Evolutionary conservation across 2,888 invertebrate species (phyloP), one percentile per base, ranked within the genome.

Genomic region (Drosophila rellima): DNA sequence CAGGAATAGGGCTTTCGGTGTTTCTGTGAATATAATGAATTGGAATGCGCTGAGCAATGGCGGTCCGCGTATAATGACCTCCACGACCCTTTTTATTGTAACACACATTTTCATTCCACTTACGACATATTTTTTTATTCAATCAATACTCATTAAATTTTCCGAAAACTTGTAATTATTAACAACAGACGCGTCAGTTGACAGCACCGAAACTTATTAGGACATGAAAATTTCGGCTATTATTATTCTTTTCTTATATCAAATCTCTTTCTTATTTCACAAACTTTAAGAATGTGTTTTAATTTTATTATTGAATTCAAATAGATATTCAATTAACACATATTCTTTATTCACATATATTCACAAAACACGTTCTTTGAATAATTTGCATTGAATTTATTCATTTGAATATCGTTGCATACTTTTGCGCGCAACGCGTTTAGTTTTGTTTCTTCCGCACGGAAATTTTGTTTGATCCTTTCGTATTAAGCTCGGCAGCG

Each of bases 61-160:
- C 71, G 50, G 51, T 51, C 47, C 56, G 60, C 71, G 68, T 75
- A 69, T 75, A 80, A 82, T 85, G 86, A 82, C 86, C 86, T 78
- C 71, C 81, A 66, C 63, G 82, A 80, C 82, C 74, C 74, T 55
- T 45, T 40, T 40, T 70, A 45, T 48, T 57, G 59, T 71, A 65
- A 50, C 70, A 80, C 71, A 82, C 69, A 74, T 61, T 78, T 80
- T 71, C 54, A 82, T 70, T 72, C 66, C 78, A 78, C 76, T 80
- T 74, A 74, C 74, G 70, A 71, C 66, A 65, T 74, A 56, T 62
- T 45, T 44, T 77, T 74, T 72, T 60, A 76, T 78, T 82, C 82
- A 90, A 91, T 91, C 91, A 78, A 91, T 91, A 91, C 80, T 90
- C 90, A 90, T 91, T 90, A 89, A 90, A 89, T 76, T 89, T 89